These are phyloP conservation scores for Tarsius wallacei DNA, from an alignment of 2,797 vertebrate species.

Conservation along the genomic window DNA sequence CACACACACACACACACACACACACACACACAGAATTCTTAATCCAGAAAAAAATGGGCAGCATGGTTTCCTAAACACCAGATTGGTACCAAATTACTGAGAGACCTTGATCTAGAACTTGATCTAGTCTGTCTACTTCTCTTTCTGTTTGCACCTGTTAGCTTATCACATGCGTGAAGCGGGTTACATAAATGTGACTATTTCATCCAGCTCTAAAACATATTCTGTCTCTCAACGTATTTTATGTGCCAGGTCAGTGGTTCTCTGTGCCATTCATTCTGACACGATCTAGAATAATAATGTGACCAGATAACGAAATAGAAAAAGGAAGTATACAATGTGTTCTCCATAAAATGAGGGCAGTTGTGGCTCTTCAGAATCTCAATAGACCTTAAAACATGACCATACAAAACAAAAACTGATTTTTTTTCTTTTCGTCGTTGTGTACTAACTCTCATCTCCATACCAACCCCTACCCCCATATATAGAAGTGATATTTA, in stretches of 20 bases:
- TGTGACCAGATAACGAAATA: neutral
- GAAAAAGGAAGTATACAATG: neutral
- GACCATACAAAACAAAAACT: neutral
- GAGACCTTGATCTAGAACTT: neutral
- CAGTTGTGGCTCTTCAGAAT: neutral
- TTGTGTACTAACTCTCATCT: neutral
- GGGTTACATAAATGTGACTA: neutral
- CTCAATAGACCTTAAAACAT: neutral
- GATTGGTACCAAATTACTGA: neutral
- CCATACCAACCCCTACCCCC: neutral
- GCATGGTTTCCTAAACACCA: neutral
- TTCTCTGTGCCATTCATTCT: neutral
- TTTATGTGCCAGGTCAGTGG: neutral
- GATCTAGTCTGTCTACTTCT: neutral
- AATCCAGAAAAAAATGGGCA: neutral
- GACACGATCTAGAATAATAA: neutral
- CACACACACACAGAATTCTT: neutral
- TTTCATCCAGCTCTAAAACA: neutral
- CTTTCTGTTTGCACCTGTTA: neutral
- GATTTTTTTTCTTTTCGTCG: neutral
- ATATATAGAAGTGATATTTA: neutral
- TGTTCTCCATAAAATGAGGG: neutral
- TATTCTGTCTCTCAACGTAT: neutral
- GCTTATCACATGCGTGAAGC: neutral
- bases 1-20: neutral